Conservation (phyloP, 1,140 invertebrate genomes). For the Mactra quadrangularis region DNA sequence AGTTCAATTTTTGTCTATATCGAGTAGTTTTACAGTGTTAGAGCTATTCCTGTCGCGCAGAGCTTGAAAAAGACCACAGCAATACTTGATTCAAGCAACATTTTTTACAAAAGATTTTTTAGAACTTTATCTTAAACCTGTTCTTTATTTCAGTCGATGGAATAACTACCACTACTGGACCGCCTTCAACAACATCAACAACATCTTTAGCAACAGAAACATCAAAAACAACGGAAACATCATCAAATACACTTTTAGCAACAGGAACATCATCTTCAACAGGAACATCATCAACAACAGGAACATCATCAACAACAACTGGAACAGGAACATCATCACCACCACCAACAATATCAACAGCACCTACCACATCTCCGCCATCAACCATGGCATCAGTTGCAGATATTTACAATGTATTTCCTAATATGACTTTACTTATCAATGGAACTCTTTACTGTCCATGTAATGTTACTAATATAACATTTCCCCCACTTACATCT, state of each 20-base stretch:
- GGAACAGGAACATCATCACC: neutral
- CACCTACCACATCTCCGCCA: neutral
- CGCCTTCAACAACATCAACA: neutral
- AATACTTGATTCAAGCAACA: no score
- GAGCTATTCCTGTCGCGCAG: no score
- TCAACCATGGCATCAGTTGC: neutral
- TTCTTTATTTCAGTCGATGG: no score
- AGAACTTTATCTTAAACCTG: no score
- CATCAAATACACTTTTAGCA: neutral
- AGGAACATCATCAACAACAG: neutral
- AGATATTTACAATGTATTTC: neutral
- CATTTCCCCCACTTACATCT: neutral
- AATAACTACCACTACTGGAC: neutral
- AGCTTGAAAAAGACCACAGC: no score
- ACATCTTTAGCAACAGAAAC: neutral
- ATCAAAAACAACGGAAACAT: neutral
- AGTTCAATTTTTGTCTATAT: no score
- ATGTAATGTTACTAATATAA: neutral
- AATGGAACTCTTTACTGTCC: slow-evolving; percentile 37
- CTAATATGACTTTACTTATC: neutral
- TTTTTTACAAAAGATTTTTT: no score
- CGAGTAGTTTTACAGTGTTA: no score
- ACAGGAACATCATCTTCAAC: neutral
- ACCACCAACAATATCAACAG: neutral
- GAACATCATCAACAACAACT: neutral